These are phyloP conservation scores for Cavia porcellus DNA, from an alignment of 2,113 vertebrate genomes.

Conservation along the genomic window DNA sequence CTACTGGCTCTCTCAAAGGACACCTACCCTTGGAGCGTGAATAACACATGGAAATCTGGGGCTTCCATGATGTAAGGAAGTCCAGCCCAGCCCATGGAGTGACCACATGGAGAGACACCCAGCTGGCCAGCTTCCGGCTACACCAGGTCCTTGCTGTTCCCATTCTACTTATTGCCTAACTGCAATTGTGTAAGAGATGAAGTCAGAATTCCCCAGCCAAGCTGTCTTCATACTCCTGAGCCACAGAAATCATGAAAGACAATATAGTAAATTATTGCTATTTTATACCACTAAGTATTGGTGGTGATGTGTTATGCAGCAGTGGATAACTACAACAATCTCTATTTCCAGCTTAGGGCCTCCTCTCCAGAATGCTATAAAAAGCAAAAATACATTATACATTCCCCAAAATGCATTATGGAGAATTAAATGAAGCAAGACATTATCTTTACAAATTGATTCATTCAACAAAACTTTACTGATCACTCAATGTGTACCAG, in stretches of 20 bases:
- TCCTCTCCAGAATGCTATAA: background rate
- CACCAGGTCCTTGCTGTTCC: background rate
- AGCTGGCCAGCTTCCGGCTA: background rate
- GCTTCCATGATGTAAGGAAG: background rate
- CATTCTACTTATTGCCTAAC: background rate
- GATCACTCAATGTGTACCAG: background rate
- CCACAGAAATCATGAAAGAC: background rate
- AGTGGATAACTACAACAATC: background rate
- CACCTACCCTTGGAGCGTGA: background rate
- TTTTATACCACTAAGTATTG: background rate
- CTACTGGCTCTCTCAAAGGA: background rate
- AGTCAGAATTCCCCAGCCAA: background rate
- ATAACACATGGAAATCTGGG: background rate
- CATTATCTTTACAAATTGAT: background rate
- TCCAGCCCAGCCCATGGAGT: background rate
- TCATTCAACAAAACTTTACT: background rate
- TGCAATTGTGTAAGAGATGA: background rate
- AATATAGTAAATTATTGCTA: background rate
- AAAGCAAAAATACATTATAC: background rate
- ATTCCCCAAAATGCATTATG: background rate
- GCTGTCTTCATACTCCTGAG: background rate
- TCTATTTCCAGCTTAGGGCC: background rate
- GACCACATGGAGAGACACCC: background rate
- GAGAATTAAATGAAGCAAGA: constrained; percentile 3
- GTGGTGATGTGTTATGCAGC: background rate